Conservation (phyloP, 2,797 vertebrate species). For the Chaetophractus vellerosus region DNA sequence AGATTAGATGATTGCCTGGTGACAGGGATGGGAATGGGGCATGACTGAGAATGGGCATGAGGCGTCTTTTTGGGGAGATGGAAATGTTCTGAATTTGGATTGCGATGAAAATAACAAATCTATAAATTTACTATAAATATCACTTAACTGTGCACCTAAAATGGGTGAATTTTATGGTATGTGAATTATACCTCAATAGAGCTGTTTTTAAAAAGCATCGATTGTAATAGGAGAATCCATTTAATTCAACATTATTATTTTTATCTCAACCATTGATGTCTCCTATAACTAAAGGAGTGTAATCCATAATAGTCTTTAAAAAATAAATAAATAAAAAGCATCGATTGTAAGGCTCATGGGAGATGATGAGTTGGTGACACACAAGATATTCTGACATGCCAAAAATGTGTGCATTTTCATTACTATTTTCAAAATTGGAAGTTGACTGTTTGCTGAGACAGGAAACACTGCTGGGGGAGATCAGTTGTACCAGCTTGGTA, state of each 20-base stretch:
- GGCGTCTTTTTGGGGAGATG: background rate
- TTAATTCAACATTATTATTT: too few species aligned
- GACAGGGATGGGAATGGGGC: background rate
- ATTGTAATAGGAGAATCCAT: too few species aligned
- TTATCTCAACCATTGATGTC: too few species aligned
- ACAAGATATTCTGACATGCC: background rate
- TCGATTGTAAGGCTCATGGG: background rate
- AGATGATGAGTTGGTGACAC: background rate
- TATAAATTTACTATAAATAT: background rate
- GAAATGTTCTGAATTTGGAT: slow-evolving; percentile 15
- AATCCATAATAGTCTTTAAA: too few species aligned
- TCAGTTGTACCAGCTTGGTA: too few species aligned
- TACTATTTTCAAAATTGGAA: background rate
- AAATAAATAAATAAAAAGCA: too few species aligned
- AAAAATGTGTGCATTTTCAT: background rate
- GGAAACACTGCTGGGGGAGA: background rate
- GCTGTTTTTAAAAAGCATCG: background rate
- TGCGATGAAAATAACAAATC: background rate
- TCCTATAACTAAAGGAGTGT: too few species aligned
- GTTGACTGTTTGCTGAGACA: background rate
- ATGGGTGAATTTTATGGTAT: background rate
- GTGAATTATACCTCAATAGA: background rate
- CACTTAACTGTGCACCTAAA: background rate
- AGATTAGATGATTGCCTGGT: background rate
- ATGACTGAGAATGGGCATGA: background rate